These are phyloP conservation scores for Lanistes nyassanus DNA, from an alignment of 1,140 invertebrate species.

Conservation along the genomic window DNA sequence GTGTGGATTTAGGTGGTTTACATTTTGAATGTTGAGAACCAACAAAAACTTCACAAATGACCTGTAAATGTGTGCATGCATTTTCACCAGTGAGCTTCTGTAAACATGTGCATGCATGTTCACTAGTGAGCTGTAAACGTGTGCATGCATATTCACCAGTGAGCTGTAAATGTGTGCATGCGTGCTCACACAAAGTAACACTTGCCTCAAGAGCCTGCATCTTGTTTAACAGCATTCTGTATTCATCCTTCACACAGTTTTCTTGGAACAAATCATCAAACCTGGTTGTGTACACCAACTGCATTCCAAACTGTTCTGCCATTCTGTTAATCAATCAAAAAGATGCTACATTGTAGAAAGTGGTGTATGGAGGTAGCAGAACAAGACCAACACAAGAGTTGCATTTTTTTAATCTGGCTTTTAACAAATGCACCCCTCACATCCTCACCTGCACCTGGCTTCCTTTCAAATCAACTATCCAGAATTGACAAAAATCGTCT, in stretches of 20 bases:
- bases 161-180: neutral
- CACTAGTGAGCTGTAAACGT: neutral
- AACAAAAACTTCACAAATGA: constrained; percentile 30
- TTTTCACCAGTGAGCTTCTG: neutral
- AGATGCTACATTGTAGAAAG: neutral
- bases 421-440: too few relatives aligned
- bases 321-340: constrained; percentile 69
- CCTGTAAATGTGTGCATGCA: neutral
- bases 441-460: too few relatives aligned
- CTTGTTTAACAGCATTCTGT: constrained; percentile 75
- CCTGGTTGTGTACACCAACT: constrained; percentile 77
- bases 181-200: neutral
- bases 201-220: constrained; percentile 80
- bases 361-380: neutral
- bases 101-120: neutral
- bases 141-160: neutral
- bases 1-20: neutral
- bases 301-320: constrained; percentile 83
- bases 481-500: too few relatives aligned
- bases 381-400: neutral
- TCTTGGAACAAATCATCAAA: constrained; percentile 87
- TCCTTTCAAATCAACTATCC: too few relatives aligned
- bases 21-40: constrained; percentile 23
- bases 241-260: constrained; percentile 70
- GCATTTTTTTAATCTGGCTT: neutral